Base-by-base conservation (phyloP, 2,113 vertebrate species). In the Ariopsis seemanni region DNA sequence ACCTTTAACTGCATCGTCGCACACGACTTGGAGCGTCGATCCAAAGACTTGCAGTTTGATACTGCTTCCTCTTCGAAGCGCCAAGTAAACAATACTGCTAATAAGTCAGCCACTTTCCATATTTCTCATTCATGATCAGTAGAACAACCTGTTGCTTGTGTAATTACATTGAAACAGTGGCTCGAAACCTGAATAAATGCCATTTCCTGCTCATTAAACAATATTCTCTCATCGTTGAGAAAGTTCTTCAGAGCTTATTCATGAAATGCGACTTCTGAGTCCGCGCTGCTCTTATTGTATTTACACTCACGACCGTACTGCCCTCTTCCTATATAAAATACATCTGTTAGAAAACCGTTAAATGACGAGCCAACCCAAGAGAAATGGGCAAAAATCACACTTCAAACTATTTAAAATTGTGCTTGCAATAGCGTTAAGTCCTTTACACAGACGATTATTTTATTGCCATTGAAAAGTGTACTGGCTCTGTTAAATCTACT, bases 1-100 rank as follows among this genome's bases (percentile, higher is more conserved):
- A 80, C 52, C 55, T 20, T 81, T 81, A 77, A 79, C 85, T 69
- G 75, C 85, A 87, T 82, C 60, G 67, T 50, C 55, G 14, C 55
- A 67, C 34, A 50, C 25, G 57, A 79, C 27, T 34, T 50, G 15
- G 27, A 84, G 58, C 15, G 27, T 34, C 25, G 8, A 30, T 60
- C 1, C 9, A 63, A 63, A 8, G 62, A 75, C 69, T 18, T 30
- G 42, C 30, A 52, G 42, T 27, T 67, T 15, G 42, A 80, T 69
- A 57, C 77, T 57, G 85, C 55, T 42, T 63, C 42, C 42, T 55
- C 17, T 14, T 63, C 55, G 7, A 48, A 72, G 15, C 18, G 1
- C 48, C 71, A 65, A 81, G 72, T 80, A 48, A 72, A 52, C 5
- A 55, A 50, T 30, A 72, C 55, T 74, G 65, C 34, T 10, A 67